Evolutionary conservation across 2,113 vertebrate species (phyloP).

Genomic region (Sceloporus tristichus): DNA sequence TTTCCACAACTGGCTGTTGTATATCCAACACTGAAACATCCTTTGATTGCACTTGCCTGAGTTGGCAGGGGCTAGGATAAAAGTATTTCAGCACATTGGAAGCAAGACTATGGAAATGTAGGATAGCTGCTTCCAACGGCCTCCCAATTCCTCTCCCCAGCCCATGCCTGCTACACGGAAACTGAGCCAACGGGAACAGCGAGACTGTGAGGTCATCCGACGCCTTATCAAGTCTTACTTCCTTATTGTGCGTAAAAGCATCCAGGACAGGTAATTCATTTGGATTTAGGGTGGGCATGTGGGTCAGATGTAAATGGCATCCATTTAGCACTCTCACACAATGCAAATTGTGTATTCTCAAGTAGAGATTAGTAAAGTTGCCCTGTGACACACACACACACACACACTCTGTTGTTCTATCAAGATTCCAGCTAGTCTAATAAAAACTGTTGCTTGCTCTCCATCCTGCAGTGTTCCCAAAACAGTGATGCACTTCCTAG

Average conservation of each 20-base stretch:
- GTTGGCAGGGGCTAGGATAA: neutral
- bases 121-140: neutral
- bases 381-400: neutral
- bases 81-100: no score
- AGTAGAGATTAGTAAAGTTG: neutral
- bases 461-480: constrained; percentile 81
- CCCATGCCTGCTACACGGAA: constrained; percentile 78
- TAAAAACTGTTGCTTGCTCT: neutral
- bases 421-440: neutral
- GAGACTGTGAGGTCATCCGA: constrained; percentile 87
- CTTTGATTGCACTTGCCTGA: neutral
- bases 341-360: neutral
- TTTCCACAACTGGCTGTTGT: neutral
- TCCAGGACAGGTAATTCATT: constrained; percentile 82
- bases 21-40: neutral
- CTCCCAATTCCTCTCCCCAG: constrained; percentile 57
- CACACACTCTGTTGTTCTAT: neutral
- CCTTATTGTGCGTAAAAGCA: constrained; percentile 87
- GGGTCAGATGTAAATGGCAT: neutral
- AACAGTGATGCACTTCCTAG: constrained; percentile 88
- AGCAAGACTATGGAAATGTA: neutral
- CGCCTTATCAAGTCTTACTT: constrained; percentile 86
- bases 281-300: no score
- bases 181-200: constrained; percentile 81
- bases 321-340: neutral